A percentile compares a stretch with the other conserved stretches of the same genome.
These are phyloP conservation scores for Sesia bembeciformis DNA, from an alignment of 2,888 invertebrate genomes.

Conservation along the genomic window DNA sequence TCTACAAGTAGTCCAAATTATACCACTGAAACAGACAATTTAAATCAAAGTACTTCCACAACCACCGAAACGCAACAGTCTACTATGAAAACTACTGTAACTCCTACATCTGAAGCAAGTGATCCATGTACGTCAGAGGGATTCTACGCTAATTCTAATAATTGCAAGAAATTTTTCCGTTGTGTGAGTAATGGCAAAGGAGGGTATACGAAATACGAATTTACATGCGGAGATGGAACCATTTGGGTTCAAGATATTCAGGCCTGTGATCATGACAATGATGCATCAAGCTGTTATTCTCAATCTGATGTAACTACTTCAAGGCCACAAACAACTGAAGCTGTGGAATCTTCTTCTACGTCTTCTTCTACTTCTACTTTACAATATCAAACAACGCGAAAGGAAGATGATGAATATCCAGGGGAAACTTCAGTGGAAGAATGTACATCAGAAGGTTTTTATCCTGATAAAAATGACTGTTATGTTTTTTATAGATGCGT, in stretches of 20 bases:
- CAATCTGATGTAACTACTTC: slow-evolving; percentile 1
- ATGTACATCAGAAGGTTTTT: slow-evolving; percentile 64
- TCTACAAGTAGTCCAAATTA: slow-evolving; percentile 5
- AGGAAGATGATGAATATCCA: slow-evolving; percentile 24
- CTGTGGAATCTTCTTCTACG: slow-evolving; percentile 12
- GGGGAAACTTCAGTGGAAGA: slow-evolving; percentile 14
- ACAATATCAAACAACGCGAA: slow-evolving; percentile 8
- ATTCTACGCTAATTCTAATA: slow-evolving; percentile 51
- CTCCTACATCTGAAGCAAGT: slow-evolving; percentile 7
- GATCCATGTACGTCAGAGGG: slow-evolving; percentile 26
- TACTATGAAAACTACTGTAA: background rate
- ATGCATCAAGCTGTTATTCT: slow-evolving; percentile 19
- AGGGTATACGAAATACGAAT: slow-evolving; percentile 57
- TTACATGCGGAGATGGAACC: slow-evolving; percentile 71
- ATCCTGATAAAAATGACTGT: slow-evolving; percentile 55
- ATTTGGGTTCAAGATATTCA: slow-evolving; percentile 53
- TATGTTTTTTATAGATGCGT: slow-evolving; percentile 68
- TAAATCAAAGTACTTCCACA: slow-evolving; percentile 10
- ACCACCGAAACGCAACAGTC: background rate
- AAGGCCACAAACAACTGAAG: slow-evolving; percentile 6
- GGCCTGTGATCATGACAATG: slow-evolving; percentile 39
- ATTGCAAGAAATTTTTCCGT: slow-evolving; percentile 76
- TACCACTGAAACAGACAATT: slow-evolving; percentile 12
- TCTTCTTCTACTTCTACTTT: slow-evolving; percentile 5
- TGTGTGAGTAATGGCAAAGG: slow-evolving; percentile 59